Evolutionary conservation across 2,888 invertebrate species (phyloP), one percentile per base, ranked within the genome.

Genomic region (Calameuta pallipes): DNA sequence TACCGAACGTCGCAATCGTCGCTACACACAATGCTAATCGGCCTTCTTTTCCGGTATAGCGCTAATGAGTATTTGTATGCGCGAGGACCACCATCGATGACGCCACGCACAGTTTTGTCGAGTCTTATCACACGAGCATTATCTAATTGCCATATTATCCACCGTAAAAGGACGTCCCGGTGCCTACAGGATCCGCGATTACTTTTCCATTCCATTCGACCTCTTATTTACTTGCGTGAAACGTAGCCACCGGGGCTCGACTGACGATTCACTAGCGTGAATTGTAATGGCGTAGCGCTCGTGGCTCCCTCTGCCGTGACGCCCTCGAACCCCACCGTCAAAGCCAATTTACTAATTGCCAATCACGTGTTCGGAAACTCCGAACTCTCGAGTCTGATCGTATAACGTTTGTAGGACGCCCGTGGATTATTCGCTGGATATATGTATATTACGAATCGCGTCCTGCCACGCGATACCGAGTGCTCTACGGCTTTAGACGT

Each of bases 61-160:
- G 79, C 69, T 81, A 83, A 80, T 75, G 84, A 83, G 78, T 78
- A 82, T 84, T 79, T 80, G 80, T 82, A 69, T 77, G 75, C 73
- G 56, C 71, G 33, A 71, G 71, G 71, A 71, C 71, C 71, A 71
- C 33, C 71, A 13, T 71, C 6, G 23, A 71, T 6, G 71, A 71
- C 71, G 71, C 33, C 15, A 56, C 23, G 23, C 13, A 56, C 56
- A 23, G 56, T 34, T 71, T 71, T 71, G 33, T 30, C 71, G 15
- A 34, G 71, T 34, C 34, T 71, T 34, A 34, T 71, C 71, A 23
- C 71, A 71, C 34, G 33, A 33, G 31, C 71, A 31, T 34, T 34
- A 71, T 71, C 56, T 56, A 56, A 56, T 56, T 23, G 56, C 23
- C 56, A 56, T 56, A 56, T 56, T 56, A 56, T 56, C 56, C 23